Evolutionary conservation across 2,888 invertebrate species (phyloP).

Genomic region (Drosophila tanythrix): DNA sequence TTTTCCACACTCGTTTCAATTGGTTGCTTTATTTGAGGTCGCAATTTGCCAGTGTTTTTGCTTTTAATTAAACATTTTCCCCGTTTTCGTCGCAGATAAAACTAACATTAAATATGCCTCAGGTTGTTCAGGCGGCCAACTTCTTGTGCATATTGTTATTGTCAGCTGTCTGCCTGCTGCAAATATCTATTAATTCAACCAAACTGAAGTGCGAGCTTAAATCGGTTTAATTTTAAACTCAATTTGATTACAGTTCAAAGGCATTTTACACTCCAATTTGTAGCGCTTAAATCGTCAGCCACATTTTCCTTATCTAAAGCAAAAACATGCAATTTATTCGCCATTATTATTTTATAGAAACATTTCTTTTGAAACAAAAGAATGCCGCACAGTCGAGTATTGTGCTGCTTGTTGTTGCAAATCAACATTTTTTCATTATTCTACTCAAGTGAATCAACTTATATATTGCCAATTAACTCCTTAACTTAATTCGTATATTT

Average conservation of each 20-base stretch:
- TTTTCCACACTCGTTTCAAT: constrained; percentile 64
- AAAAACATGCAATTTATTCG: not conserved
- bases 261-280: not conserved
- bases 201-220: not conserved
- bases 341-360: too few species aligned
- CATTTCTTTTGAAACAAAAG: not conserved
- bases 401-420: not conserved
- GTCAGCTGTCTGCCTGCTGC: constrained; percentile 10
- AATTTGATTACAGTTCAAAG: not conserved
- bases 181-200: constrained; percentile 23
- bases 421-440: not conserved
- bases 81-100: constrained; percentile 11
- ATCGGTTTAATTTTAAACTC: not conserved
- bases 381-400: not conserved
- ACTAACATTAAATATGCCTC: constrained; percentile 42
- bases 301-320: not conserved
- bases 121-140: constrained; percentile 17
- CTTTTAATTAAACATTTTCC: constrained; percentile 75
- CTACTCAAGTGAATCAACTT: not conserved
- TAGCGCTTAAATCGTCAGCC: not conserved
- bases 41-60: constrained; percentile 60
- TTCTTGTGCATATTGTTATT: constrained; percentile 39
- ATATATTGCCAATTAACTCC: not conserved
- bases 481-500: not conserved
- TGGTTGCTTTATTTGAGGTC: constrained; percentile 78